Evolutionary conservation across 2,797 vertebrate species (phyloP).

Genomic region (Discoglossus pictus): DNA sequence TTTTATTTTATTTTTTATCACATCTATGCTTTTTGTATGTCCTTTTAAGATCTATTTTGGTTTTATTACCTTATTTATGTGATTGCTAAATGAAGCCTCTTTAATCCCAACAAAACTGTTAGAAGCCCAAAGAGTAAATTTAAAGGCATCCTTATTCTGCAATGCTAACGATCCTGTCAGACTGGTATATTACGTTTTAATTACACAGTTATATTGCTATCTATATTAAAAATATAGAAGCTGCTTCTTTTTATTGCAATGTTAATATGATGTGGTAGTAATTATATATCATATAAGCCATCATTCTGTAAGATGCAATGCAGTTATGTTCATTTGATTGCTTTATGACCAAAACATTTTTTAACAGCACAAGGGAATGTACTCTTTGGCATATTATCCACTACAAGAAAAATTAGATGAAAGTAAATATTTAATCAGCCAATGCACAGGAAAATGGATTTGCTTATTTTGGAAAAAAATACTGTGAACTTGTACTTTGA

Average conservation of each 20-base stretch:
- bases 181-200: constrained; percentile 39
- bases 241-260: constrained; percentile 47
- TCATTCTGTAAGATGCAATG: constrained; percentile 38
- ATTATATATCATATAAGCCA: constrained; percentile 45
- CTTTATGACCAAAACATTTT: constrained; percentile 43
- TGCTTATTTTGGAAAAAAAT: constrained; percentile 4
- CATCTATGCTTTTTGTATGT: too few relatives aligned
- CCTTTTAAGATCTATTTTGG: too few relatives aligned
- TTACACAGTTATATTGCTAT: constrained; percentile 34
- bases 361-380: not conserved
- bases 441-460: not conserved
- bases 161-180: constrained; percentile 39
- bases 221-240: constrained; percentile 40
- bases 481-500: not conserved
- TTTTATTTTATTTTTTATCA: too few relatives aligned
- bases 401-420: not conserved
- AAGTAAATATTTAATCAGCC: constrained; percentile 16
- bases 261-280: constrained; percentile 47
- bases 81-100: constrained; percentile 45
- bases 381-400: not conserved
- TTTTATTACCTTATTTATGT: too few relatives aligned
- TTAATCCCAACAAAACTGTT: constrained; percentile 43
- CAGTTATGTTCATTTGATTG: constrained; percentile 27
- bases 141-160: constrained; percentile 46
- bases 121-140: constrained; percentile 45